Conservation (phyloP, 2,113 vertebrate genomes). For the Gallinago jamesoni region DNA sequence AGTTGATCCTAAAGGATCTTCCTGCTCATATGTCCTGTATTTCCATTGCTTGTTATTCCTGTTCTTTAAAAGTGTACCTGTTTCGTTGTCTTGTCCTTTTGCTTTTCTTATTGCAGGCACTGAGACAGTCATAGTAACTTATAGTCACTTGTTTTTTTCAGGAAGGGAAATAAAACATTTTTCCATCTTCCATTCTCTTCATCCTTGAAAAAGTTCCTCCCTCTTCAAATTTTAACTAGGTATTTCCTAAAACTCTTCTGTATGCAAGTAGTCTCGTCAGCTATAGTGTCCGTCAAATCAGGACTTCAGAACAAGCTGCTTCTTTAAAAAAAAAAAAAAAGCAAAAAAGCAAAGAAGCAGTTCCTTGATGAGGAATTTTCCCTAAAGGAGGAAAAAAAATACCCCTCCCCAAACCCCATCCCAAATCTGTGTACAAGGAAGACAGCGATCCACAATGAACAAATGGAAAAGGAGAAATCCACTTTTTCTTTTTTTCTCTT, state of each 20-base stretch:
- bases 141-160: neutral
- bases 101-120: neutral
- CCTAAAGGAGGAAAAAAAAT: neutral
- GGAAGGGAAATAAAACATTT: neutral
- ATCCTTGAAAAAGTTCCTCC: neutral
- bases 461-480: neutral
- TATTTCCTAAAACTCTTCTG: neutral
- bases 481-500: neutral
- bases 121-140: neutral
- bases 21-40: neutral
- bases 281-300: neutral
- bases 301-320: neutral
- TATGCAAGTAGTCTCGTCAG: neutral
- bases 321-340: neutral
- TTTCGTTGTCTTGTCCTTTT: neutral
- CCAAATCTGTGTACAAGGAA: neutral
- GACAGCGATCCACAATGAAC: neutral
- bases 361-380: neutral
- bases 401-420: accelerated
- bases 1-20: neutral
- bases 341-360: neutral
- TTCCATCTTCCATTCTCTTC: neutral
- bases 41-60: neutral
- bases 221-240: neutral
- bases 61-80: neutral